Evolutionary conservation across 2,797 vertebrate genomes (phyloP).

Genomic region (Anguilla obscura): DNA sequence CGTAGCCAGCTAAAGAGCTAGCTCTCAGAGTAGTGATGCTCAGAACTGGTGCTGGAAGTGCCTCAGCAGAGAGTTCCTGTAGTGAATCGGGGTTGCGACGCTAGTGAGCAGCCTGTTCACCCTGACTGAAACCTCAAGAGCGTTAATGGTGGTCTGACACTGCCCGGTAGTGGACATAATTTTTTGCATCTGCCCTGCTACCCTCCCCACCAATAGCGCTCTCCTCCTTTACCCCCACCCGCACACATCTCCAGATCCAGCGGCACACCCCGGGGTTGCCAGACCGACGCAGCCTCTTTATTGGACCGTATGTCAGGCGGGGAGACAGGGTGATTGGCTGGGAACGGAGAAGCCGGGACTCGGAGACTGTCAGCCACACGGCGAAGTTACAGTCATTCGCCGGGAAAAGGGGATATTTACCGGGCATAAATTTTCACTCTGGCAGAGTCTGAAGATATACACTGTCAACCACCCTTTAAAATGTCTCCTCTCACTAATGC

Average conservation of each 20-base stretch:
- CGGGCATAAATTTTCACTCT: constrained; percentile 52
- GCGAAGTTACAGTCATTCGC: constrained; percentile 49
- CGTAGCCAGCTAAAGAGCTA: not conserved
- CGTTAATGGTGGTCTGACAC: constrained; percentile 38
- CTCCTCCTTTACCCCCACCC: not conserved
- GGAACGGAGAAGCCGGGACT: constrained; percentile 54
- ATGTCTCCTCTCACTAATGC: constrained; percentile 33
- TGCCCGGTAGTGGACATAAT: constrained; percentile 33
- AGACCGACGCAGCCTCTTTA: constrained; percentile 51
- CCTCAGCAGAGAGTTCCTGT: not conserved
- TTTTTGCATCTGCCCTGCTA: constrained; percentile 15
- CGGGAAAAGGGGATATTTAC: constrained; percentile 51
- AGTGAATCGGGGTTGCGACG: not conserved
- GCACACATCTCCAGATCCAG: not conserved
- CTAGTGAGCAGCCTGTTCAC: constrained; percentile 37
- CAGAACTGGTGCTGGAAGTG: not conserved
- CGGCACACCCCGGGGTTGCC: constrained; percentile 37
- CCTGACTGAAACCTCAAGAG: constrained; percentile 30
- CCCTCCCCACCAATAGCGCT: not conserved
- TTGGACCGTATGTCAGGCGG: constrained; percentile 46
- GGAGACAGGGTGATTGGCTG: constrained; percentile 48
- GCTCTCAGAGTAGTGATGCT: no score
- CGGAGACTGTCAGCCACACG: constrained; percentile 49
- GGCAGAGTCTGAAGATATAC: constrained; percentile 34
- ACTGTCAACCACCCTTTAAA: constrained; percentile 39